phyloP scores from a whole-genome alignment of 2,113 vertebrate genomes.

The Camarhynchus parvulus region DNA sequence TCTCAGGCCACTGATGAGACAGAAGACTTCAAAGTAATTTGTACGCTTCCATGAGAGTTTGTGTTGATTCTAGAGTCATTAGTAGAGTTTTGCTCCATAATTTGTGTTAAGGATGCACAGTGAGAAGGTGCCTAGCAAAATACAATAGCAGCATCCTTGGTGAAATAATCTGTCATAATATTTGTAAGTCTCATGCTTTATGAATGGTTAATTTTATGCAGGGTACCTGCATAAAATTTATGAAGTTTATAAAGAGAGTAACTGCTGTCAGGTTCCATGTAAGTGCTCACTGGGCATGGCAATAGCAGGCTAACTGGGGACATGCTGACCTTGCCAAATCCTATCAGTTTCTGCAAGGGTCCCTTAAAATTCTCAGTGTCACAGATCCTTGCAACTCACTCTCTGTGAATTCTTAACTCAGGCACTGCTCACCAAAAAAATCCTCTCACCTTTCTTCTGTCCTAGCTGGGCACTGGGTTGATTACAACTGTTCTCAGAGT shows the following conservation, averaged over 20 bases:
- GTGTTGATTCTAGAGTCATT: not conserved
- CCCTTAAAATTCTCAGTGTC: not conserved
- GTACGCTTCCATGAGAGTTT: not conserved
- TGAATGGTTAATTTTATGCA: not conserved
- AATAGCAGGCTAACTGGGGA: not conserved
- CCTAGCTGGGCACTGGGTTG: not conserved
- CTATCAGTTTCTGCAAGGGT: not conserved
- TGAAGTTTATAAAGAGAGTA: not conserved
- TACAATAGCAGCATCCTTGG: not conserved
- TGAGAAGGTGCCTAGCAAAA: not conserved
- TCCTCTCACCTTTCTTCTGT: not conserved
- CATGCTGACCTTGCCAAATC: not conserved
- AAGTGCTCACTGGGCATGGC: not conserved
- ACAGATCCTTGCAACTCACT: not conserved
- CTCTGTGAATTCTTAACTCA: not conserved
- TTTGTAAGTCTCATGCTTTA: not conserved
- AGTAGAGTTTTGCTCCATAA: not conserved
- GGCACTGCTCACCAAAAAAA: accelerated
- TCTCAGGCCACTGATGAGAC: not conserved
- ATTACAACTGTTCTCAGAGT: not conserved
- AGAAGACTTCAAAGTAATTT: not conserved
- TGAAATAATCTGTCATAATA: not conserved
- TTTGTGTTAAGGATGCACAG: not conserved
- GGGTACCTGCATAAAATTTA: not conserved
- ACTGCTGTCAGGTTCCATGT: not conserved